Conservation (phyloP, 2,797 vertebrate species). For the Platyrinchus mystaceus region DNA sequence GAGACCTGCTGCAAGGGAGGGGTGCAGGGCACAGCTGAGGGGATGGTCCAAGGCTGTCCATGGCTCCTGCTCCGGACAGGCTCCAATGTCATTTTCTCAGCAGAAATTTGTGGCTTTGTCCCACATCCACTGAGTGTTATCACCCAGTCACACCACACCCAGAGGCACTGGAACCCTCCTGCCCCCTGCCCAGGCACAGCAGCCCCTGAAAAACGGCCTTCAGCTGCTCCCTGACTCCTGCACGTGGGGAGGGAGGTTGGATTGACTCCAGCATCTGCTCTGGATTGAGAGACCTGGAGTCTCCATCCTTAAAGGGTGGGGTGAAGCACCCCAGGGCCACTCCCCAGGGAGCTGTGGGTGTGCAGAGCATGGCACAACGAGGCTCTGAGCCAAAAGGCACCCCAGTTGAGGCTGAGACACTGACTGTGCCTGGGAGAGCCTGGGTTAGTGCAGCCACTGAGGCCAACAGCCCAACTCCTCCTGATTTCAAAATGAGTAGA, state of each 20-base stretch:
- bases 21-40: not conserved
- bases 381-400: not conserved
- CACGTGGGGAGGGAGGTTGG: rapidly evolving
- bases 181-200: not conserved
- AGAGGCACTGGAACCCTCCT: not conserved
- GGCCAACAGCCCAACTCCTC: rapidly evolving
- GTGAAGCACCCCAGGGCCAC: not conserved
- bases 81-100: not conserved
- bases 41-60: not conserved
- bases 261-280: not conserved
- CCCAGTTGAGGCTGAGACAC: not conserved
- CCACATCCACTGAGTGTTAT: not conserved
- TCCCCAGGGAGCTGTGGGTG: not conserved
- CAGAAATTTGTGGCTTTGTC: not conserved
- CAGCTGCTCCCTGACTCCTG: not conserved
- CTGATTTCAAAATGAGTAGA: not conserved
- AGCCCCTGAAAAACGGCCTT: rapidly evolving
- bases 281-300: not conserved
- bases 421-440: not conserved
- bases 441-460: not conserved
- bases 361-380: not conserved
- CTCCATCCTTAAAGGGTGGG: not conserved
- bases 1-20: not conserved
- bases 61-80: not conserved
- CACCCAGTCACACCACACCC: rapidly evolving